phyloP scores from a whole-genome alignment of 2,797 vertebrate species.

The Macropus fuliginosus region DNA sequence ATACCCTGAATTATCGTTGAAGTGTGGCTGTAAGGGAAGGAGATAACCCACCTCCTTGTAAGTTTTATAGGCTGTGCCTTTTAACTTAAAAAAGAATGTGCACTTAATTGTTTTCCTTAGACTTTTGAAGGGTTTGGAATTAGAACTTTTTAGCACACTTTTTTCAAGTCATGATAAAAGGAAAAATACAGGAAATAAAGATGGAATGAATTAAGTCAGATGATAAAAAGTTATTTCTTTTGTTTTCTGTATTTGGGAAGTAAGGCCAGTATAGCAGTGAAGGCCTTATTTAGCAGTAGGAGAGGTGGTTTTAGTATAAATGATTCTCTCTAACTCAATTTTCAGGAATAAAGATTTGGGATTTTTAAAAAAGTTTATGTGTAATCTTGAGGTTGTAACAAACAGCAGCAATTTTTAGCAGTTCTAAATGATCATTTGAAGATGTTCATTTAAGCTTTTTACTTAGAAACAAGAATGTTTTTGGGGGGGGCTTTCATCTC shows the following conservation, averaged over 20 bases:
- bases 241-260: conserved; percentile 1
- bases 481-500: conserved; percentile 5
- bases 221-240: not conserved
- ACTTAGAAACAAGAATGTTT: not conserved
- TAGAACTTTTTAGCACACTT: conserved; percentile 12
- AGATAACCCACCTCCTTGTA: not conserved
- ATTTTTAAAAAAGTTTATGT: conserved; percentile 41
- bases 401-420: conserved; percentile 33
- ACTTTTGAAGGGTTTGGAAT: conserved; percentile 19
- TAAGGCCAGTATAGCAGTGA: not conserved
- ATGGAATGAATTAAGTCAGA: not conserved
- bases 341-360: conserved; percentile 59
- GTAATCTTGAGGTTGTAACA: conserved; percentile 41
- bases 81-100: not conserved
- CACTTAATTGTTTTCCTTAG: not conserved
- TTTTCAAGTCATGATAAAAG: conserved; percentile 46
- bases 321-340: not conserved
- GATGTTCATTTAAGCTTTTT: conserved; percentile 52
- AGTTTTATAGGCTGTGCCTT: not conserved
- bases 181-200: conserved; percentile 20
- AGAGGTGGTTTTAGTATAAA: conserved; percentile 20
- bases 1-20: not conserved
- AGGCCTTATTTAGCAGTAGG: conserved; percentile 1
- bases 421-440: conserved; percentile 70
- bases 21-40: not conserved